These are phyloP conservation scores for Tetropium fuscum DNA, from an alignment of 2,888 invertebrate species.

Conservation along the genomic window DNA sequence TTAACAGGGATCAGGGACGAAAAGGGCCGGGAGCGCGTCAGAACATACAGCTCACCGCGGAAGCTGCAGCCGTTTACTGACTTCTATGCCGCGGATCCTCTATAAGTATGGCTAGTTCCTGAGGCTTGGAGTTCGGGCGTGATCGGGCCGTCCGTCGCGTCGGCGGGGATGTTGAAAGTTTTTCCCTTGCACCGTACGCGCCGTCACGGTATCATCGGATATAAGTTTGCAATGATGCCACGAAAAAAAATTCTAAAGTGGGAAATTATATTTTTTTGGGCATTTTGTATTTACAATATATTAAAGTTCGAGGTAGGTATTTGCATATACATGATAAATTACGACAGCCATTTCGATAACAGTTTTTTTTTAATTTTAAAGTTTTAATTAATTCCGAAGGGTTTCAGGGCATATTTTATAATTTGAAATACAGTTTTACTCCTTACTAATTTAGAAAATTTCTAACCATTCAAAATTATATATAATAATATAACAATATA, in stretches of 20 bases:
- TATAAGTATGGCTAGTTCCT: conserved; percentile 16
- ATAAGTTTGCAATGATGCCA: not conserved
- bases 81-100: conserved; percentile 2
- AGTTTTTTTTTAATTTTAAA: no score
- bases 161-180: conserved; percentile 13
- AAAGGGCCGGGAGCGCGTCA: conserved; percentile 9
- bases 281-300: no score
- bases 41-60: conserved; percentile 6
- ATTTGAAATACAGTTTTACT: no score
- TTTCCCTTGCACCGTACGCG: conserved; percentile 2
- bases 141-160: not conserved
- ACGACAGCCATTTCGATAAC: no score
- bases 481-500: no score
- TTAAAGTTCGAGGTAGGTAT: no score
- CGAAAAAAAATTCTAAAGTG: conserved; percentile 15
- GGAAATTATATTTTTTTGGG: not conserved
- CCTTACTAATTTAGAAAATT: no score
- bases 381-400: no score
- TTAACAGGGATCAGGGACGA: not conserved
- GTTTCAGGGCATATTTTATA: no score
- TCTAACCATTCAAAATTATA: no score
- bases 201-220: not conserved
- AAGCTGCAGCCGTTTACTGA: conserved; percentile 16
- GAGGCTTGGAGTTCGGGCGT: conserved; percentile 11
- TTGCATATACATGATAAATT: no score